Conservation (phyloP, 2,888 invertebrate genomes). For the Clivina fossor region DNA sequence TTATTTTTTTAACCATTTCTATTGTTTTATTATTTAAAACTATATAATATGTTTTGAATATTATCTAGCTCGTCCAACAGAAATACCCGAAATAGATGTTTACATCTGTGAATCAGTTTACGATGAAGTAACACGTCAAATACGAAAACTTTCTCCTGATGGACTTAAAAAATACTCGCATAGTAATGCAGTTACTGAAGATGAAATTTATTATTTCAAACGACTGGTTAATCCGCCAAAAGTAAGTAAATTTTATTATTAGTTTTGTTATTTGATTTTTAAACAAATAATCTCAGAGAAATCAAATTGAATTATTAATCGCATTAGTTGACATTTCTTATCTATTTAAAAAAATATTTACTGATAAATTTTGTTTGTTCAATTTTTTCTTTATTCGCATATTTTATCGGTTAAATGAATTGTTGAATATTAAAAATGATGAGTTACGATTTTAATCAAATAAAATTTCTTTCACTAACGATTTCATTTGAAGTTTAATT, state of each 20-base stretch:
- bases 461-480: too few species aligned
- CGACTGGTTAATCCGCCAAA: slow-evolving; percentile 66
- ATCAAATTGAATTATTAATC: too few species aligned
- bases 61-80: slow-evolving; percentile 77
- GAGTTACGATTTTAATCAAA: too few species aligned
- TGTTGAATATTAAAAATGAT: too few species aligned
- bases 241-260: slow-evolving; percentile 49
- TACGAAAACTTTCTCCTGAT: slow-evolving; percentile 68
- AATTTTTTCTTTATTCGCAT: too few species aligned
- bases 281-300: too few species aligned
- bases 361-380: too few species aligned
- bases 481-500: too few species aligned
- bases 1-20: slow-evolving; percentile 11
- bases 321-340: too few species aligned
- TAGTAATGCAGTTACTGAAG: slow-evolving; percentile 82
- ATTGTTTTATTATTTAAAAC: neutral
- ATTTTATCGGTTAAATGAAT: too few species aligned
- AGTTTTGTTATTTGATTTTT: slow-evolving; percentile 43
- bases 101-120: slow-evolving; percentile 91
- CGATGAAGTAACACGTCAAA: slow-evolving; percentile 81
- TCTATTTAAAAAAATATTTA: too few species aligned
- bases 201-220: slow-evolving; percentile 86
- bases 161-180: slow-evolving; percentile 82
- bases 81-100: slow-evolving; percentile 88
- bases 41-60: neutral